Evolutionary conservation across 2,113 vertebrate genomes (phyloP).

Genomic region (Tupaia tana): DNA sequence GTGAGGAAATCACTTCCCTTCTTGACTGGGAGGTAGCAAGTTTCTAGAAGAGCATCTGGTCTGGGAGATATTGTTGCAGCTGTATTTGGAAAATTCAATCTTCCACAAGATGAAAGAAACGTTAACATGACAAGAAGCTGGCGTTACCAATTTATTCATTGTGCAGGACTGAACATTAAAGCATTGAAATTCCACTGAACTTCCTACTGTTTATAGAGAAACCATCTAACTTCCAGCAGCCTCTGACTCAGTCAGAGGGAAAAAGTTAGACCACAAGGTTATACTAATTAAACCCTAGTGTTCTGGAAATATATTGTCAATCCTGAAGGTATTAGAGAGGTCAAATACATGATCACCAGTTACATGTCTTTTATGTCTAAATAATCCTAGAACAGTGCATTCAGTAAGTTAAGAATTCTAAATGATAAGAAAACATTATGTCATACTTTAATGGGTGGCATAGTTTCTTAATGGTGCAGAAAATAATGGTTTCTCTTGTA

Average conservation of each 20-base stretch:
- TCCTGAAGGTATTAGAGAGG: slow-evolving; percentile 11
- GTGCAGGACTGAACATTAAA: slow-evolving; percentile 17
- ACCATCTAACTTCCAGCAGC: slow-evolving; percentile 4
- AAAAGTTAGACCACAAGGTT: not conserved
- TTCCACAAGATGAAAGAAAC: slow-evolving; percentile 57
- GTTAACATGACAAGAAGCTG: slow-evolving; percentile 30
- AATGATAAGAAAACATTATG: not conserved
- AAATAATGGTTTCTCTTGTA: slow-evolving; percentile 3
- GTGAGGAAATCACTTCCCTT: not conserved
- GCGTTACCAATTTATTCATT: not conserved
- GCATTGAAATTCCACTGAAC: slow-evolving; percentile 16
- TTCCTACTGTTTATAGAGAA: slow-evolving; percentile 45
- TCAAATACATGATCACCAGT: slow-evolving; percentile 4
- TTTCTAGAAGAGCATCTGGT: slow-evolving; percentile 16
- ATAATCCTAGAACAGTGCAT: not conserved
- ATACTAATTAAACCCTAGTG: slow-evolving; percentile 11
- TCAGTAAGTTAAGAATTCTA: not conserved
- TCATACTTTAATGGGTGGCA: not conserved
- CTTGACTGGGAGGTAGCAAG: not conserved
- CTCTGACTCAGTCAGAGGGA: not conserved
- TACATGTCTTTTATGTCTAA: not conserved
- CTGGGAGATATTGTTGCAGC: not conserved
- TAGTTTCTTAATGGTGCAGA: not conserved
- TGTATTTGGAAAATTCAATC: slow-evolving; percentile 39
- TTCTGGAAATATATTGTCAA: not conserved